Conservation (phyloP, 1,140 invertebrate species). For the Magallana gigas region DNA sequence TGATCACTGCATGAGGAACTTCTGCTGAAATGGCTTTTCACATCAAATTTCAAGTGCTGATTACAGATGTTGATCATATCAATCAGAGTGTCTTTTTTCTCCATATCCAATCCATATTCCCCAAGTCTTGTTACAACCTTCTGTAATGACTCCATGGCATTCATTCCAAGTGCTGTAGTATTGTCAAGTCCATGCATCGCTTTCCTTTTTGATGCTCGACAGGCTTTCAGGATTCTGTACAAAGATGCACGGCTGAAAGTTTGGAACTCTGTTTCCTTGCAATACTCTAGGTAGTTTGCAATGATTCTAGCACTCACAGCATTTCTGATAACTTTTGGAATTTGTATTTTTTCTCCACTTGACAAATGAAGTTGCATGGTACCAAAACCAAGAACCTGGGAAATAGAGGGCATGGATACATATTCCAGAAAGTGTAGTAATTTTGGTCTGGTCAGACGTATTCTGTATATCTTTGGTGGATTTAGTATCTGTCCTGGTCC, state of each 20-base stretch:
- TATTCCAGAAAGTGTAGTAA: too few species aligned
- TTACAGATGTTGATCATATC: slow-evolving; percentile 24
- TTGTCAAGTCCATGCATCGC: slow-evolving; percentile 41
- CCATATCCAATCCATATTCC: slow-evolving; percentile 8
- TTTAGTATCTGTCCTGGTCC: too few species aligned
- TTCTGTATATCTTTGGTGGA: too few species aligned
- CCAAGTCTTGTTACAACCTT: slow-evolving; percentile 19
- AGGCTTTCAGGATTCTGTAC: slow-evolving; percentile 43
- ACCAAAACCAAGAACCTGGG: too few species aligned
- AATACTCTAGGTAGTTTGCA: slow-evolving; percentile 12
- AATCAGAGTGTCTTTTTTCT: background rate
- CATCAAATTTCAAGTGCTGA: slow-evolving; percentile 48
- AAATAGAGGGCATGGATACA: too few species aligned
- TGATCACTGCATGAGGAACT: slow-evolving; percentile 21
- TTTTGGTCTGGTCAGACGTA: too few species aligned
- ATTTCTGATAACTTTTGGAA: too few species aligned
- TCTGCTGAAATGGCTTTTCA: slow-evolving; percentile 21
- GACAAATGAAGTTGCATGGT: too few species aligned
- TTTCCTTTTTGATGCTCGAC: slow-evolving; percentile 23
- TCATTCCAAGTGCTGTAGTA: slow-evolving; percentile 9
- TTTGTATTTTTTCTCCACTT: too few species aligned
- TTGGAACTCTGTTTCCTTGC: background rate
- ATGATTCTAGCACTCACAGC: too few species aligned
- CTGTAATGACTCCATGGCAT: background rate
- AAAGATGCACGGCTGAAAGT: slow-evolving; percentile 24